These are phyloP conservation scores for Glyphotaelius pellucidus DNA, from an alignment of 2,888 invertebrate species.

Conservation along the genomic window DNA sequence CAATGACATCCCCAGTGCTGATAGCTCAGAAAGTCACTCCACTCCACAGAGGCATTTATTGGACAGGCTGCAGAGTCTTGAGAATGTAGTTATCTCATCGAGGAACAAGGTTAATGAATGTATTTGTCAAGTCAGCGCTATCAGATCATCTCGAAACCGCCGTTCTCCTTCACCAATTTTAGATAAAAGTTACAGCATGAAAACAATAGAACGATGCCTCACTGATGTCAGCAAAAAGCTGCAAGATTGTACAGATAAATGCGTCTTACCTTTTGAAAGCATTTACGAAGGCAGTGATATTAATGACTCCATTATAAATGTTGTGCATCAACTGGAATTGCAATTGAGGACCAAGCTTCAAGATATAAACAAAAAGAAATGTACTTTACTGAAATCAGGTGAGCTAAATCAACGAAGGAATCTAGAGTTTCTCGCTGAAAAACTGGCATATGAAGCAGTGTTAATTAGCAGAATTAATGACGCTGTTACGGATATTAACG, in stretches of 20 bases:
- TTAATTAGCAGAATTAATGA: slow-evolving; percentile 83
- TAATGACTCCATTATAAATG: slow-evolving; percentile 78
- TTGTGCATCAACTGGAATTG: slow-evolving; percentile 81
- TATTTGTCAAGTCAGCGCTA: slow-evolving; percentile 80
- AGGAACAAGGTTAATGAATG: slow-evolving; percentile 84
- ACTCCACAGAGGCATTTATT: slow-evolving; percentile 77
- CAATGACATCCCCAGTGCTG: slow-evolving; percentile 72
- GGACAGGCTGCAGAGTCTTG: slow-evolving; percentile 79
- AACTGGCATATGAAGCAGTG: slow-evolving; percentile 88
- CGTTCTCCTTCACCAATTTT: slow-evolving; percentile 81
- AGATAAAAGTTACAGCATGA: slow-evolving; percentile 81
- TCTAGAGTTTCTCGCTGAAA: slow-evolving; percentile 86
- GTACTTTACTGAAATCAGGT: slow-evolving; percentile 81
- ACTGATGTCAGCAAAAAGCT: slow-evolving; percentile 81
- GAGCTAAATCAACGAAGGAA: slow-evolving; percentile 83
- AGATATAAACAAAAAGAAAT: slow-evolving; percentile 83
- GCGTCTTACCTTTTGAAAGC: slow-evolving; percentile 77
- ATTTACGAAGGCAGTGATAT: slow-evolving; percentile 69
- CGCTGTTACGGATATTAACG: slow-evolving; percentile 79
- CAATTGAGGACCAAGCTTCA: slow-evolving; percentile 83
- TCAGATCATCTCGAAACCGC: slow-evolving; percentile 80
- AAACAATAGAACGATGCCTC: slow-evolving; percentile 81
- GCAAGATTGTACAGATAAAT: slow-evolving; percentile 79
- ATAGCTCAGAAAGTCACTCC: slow-evolving; percentile 70
- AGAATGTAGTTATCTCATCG: slow-evolving; percentile 80